Evolutionary conservation across 2,888 invertebrate genomes (phyloP), one percentile per base, ranked within the genome.

Genomic region (Ariolimax columbianus): DNA sequence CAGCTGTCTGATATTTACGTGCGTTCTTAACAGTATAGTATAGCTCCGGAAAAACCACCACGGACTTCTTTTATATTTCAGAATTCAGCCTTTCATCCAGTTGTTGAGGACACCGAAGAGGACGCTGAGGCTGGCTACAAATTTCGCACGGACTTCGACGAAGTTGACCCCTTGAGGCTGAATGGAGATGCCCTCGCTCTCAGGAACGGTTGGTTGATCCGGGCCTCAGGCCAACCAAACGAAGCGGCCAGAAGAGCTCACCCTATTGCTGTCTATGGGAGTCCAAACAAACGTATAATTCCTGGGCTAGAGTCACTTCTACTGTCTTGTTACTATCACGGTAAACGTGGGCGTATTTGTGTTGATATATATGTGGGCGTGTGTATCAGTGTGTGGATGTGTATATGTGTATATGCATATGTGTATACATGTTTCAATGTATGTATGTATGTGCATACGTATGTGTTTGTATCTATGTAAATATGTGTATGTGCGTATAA

Each of bases 181-280:
- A 36, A 70, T 19, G 70, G 26, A 19, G 70, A 70, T 7, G 17
- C 26, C 2, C 70, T n/a, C 1, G 43, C n/a, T 73, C n/a, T 47
- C 14, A n/a, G n/a, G 11, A 26, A 73, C 23, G 59, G n/a, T 6
- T 30, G 55, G 55, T 17, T 36, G 26, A 23, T 14, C 36, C 55
- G 19, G 30, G 77, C 36, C 38, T 77, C 59, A 23, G 36, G 26
- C 36, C n/a, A 36, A 36, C 23, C 36, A 17, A 59, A 30, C 1
- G 36, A 59, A 11, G 17, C 33, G 26, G 63, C 55, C 30, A 83
- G 78, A 55, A 40, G 83, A 51, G 81, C 77, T 43, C 72, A 81
- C 51, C 86, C 86, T 30, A 79, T 75, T 55, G 83, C 83, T 19
- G 83, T 83, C 70, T 33, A 72, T 23, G 86, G 81, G 38, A 86